A percentile compares a stretch with the other conserved stretches of the same genome.
phyloP scores from a whole-genome alignment of 2,113 vertebrate genomes.

The Eubucco bourcierii region DNA sequence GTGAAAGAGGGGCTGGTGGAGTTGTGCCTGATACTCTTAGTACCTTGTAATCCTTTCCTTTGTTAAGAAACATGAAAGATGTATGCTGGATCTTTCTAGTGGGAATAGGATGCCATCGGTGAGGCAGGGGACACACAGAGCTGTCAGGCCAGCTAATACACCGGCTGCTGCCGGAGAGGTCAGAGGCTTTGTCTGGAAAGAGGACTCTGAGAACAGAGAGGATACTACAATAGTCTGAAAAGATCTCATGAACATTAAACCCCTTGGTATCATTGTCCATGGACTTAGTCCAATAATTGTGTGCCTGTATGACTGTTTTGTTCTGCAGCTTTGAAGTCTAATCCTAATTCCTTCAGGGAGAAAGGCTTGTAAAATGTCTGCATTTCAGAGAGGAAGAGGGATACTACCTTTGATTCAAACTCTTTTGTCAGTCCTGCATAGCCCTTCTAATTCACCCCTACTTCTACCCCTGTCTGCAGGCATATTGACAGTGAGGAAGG shows the following conservation, averaged over 20 bases:
- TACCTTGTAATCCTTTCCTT: slow-evolving; percentile 62
- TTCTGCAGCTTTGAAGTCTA: slow-evolving; percentile 62
- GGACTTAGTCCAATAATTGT: slow-evolving; percentile 54
- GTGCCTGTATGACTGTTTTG: slow-evolving; percentile 45
- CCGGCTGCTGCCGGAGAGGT: not conserved
- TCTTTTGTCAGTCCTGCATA: not conserved
- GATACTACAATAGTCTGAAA: slow-evolving; percentile 30
- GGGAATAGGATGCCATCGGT: not conserved
- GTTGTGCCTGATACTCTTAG: slow-evolving; percentile 18
- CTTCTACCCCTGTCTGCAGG: not conserved
- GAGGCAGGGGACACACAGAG: not conserved
- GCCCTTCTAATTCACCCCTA: slow-evolving; percentile 6
- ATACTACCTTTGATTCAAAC: slow-evolving; percentile 37
- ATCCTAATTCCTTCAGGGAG: slow-evolving; percentile 59
- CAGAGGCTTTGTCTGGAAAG: not conserved
- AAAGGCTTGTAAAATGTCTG: slow-evolving; percentile 28
- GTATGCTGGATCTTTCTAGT: not conserved
- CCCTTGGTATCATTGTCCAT: slow-evolving; percentile 44
- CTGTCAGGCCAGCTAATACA: not conserved
- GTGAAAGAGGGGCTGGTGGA: slow-evolving; percentile 41
- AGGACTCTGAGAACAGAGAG: slow-evolving; percentile 7
- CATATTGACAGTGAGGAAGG: not conserved
- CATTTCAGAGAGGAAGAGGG: slow-evolving; percentile 9
- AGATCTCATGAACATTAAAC: slow-evolving; percentile 44
- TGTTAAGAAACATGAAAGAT: slow-evolving; percentile 45